Base-by-base conservation (phyloP, 2,797 vertebrate genomes). In the Anguilla marmorata region DNA sequence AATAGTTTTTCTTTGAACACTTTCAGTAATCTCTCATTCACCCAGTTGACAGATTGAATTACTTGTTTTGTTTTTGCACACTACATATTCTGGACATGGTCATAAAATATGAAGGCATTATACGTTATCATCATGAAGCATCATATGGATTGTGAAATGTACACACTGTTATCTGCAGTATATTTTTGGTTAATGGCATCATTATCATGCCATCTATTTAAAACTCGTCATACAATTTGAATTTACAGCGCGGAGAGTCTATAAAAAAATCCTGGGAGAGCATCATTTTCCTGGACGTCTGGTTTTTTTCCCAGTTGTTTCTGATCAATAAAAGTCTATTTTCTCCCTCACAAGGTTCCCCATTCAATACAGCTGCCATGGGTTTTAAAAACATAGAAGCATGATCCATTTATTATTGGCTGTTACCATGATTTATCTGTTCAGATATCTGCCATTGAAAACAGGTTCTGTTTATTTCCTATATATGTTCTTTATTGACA, bases 401-500 rank as follows among this genome's bases (percentile, higher is more conserved):
- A 94, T 94, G 92, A 95, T 93, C 90, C 93, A 95, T 94, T 95
- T 95, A 96, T 97, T 97, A 97, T 96, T 96, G 96, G 96, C 96
- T 96, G 92, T 93, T 96, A 96, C 94, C 92, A 94, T 97, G 95
- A 96, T 94, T 92, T 95, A 95, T 94, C 91, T 90, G 92, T 83
- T 88, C 90, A 92, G 95, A 94, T 92, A 91, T 85, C 95, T 93
- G 92, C 92, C 94, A 93, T 93, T 94, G 94, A 96, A 93, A 89
- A 94, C 91, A 88, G 89, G 90, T 93, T 93, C 92, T 93, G 91
- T 95, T 94, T 95, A 95, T 95, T 94, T 91, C 87, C 91, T 92
- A 90, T 90, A 90, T 91, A 86, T 93, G 85, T 93, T 92, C 91
- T 93, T 94, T 96, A 96, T 96, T 96, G 93, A 94, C 95, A 96